Evolutionary conservation across 1,140 invertebrate species (phyloP).

Genomic region (Listronotus bonariensis): DNA sequence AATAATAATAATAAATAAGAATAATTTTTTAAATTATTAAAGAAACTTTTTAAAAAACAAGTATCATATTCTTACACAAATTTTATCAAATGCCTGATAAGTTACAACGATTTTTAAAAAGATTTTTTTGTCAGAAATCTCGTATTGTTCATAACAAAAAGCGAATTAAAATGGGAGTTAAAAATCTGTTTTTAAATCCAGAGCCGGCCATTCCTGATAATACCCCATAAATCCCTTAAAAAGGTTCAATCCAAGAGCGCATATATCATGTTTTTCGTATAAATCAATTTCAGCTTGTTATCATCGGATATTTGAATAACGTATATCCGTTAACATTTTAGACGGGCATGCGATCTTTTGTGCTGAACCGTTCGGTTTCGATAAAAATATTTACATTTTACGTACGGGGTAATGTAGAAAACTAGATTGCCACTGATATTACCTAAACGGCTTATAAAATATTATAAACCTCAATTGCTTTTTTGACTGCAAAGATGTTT

Average conservation of each 20-base stretch:
- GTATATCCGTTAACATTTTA: constrained; percentile 23
- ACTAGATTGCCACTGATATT: not conserved
- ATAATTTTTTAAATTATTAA: no score
- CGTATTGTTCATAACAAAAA: not conserved
- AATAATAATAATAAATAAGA: no score
- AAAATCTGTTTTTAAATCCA: not conserved
- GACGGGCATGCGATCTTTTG: constrained; percentile 23
- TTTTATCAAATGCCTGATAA: no score
- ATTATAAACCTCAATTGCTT: no score
- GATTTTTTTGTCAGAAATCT: no score
- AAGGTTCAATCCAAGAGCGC: constrained; percentile 5
- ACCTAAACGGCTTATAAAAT: not conserved
- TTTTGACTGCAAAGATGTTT: no score
- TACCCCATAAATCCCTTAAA: constrained; percentile 9
- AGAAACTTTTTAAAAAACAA: no score
- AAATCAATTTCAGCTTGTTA: constrained; percentile 28
- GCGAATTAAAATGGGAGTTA: no score
- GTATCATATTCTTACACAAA: no score
- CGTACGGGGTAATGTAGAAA: no score
- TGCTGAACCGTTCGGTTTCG: constrained; percentile 11
- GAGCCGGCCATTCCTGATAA: constrained; percentile 9
- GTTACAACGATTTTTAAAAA: no score
- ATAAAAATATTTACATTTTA: not conserved
- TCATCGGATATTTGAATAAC: constrained; percentile 27
- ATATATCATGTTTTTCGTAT: constrained; percentile 28